Percentiles rank a stretch among this genome's conserved stretches.
Evolutionary conservation across 2,888 invertebrate species (phyloP).

Genomic region (Agrilus cyanescens): DNA sequence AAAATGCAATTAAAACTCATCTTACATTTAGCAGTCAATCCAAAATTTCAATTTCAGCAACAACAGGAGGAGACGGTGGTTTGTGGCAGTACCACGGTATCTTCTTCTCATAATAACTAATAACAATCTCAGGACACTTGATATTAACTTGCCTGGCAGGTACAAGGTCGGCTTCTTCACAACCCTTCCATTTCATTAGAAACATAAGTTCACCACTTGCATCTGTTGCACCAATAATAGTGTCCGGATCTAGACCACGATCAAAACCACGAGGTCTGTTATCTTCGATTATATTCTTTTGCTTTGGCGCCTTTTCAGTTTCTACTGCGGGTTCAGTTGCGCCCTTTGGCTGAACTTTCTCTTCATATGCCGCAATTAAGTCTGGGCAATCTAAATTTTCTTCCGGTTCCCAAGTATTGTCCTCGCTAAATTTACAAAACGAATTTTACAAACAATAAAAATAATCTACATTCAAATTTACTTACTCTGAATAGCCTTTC

Average conservation of each 20-base stretch:
- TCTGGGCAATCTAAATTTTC: constrained; percentile 65
- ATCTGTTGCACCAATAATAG: constrained; percentile 82
- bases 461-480: constrained; percentile 1
- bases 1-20: not conserved
- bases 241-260: constrained; percentile 66
- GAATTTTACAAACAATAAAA: not conserved
- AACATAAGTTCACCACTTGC: constrained; percentile 82
- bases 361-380: constrained; percentile 42
- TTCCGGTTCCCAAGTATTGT: constrained; percentile 81
- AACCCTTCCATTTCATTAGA: constrained; percentile 74
- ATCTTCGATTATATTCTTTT: constrained; percentile 33
- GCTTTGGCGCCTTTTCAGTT: constrained; percentile 25
- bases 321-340: not conserved
- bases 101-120: constrained; percentile 50
- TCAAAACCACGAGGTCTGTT: constrained; percentile 59
- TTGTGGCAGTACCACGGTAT: constrained; percentile 15
- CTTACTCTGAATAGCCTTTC: constrained; percentile 55
- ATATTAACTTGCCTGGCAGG: constrained; percentile 48
- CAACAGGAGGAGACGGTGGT: constrained; percentile 9
- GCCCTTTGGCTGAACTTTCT: constrained; percentile 12
- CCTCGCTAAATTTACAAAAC: constrained; percentile 27
- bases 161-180: constrained; percentile 53
- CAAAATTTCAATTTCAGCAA: constrained; percentile 18
- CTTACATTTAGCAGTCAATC: constrained; percentile 10
- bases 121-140: constrained; percentile 49